phyloP scores from a whole-genome alignment of 1,140 invertebrate species.

The Diabrotica undecimpunctata region DNA sequence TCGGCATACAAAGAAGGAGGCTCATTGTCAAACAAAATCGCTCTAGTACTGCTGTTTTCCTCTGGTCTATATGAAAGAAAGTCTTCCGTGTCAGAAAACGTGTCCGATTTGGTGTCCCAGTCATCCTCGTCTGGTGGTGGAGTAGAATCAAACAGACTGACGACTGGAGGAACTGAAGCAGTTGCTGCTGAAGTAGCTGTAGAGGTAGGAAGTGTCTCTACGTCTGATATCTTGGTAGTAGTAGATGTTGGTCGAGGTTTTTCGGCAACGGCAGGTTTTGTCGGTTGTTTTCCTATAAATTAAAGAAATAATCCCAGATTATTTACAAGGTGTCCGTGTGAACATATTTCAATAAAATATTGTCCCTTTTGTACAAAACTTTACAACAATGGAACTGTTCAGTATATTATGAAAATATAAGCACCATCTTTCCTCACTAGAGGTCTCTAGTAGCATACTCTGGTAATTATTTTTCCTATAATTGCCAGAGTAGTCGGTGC shows the following conservation, averaged over 20 bases:
- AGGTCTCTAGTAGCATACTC: too few relatives aligned
- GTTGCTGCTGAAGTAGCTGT: not conserved
- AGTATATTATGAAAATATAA: too few relatives aligned
- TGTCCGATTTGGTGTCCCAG: conserved; percentile 36
- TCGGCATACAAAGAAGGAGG: conserved; percentile 33
- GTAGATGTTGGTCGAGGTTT: not conserved
- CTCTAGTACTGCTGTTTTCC: conserved; percentile 9
- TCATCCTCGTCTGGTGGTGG: conserved; percentile 29
- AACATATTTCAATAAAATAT: too few relatives aligned
- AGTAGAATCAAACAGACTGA: conserved; percentile 33
- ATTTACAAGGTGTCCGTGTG: too few relatives aligned
- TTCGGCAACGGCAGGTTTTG: not conserved
- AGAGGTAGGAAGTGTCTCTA: too few relatives aligned
- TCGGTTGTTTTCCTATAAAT: not conserved
- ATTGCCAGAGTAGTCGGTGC: too few relatives aligned
- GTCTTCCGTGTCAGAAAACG: conserved; percentile 26
- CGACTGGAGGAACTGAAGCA: not conserved
- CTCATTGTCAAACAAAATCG: conserved; percentile 35
- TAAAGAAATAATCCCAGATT: too few relatives aligned
- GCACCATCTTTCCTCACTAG: too few relatives aligned
- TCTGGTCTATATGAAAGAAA: conserved; percentile 12
- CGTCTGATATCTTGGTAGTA: not conserved
- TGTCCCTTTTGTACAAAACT: too few relatives aligned
- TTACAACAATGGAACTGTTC: too few relatives aligned
- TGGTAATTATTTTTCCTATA: too few relatives aligned